Evolutionary conservation across 2,797 vertebrate species (phyloP).

Genomic region (Phataginus tetradactyla): DNA sequence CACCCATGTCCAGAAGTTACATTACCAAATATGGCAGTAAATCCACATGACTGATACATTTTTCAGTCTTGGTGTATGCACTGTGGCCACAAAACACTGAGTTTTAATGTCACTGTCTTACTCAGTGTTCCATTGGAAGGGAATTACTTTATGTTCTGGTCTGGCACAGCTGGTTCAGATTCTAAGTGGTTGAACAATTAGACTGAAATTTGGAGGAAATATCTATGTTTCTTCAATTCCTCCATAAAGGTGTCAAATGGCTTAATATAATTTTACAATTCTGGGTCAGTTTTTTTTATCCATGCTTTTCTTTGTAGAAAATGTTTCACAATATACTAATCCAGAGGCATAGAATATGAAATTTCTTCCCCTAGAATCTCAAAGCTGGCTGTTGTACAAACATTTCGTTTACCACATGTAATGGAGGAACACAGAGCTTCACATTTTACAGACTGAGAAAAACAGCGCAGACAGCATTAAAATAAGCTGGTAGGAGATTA

Average conservation of each 20-base stretch:
- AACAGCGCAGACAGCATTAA: neutral
- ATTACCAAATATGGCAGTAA: constrained; percentile 29
- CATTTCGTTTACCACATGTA: neutral
- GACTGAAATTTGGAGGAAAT: constrained; percentile 3
- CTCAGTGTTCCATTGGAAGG: neutral
- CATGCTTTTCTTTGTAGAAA: neutral
- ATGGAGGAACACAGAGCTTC: neutral
- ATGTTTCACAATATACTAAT: neutral
- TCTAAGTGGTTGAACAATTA: neutral
- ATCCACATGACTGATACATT: neutral
- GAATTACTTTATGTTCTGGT: constrained; percentile 40
- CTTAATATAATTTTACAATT: constrained; percentile 28
- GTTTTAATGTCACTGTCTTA: constrained; percentile 19
- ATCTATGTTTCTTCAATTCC: constrained; percentile 14
- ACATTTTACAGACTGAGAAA: constrained; percentile 46
- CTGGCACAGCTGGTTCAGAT: neutral
- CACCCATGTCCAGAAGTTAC: neutral
- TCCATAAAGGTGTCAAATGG: constrained; percentile 14
- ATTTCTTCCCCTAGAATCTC: constrained; percentile 9
- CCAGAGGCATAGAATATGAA: neutral
- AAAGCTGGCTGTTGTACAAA: neutral
- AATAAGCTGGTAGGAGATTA: neutral
- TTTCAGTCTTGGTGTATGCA: neutral
- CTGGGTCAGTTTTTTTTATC: constrained; percentile 18
- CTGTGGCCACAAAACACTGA: neutral